Conservation (phyloP, 1,140 invertebrate genomes). For the Drosophila saltans region DNA sequence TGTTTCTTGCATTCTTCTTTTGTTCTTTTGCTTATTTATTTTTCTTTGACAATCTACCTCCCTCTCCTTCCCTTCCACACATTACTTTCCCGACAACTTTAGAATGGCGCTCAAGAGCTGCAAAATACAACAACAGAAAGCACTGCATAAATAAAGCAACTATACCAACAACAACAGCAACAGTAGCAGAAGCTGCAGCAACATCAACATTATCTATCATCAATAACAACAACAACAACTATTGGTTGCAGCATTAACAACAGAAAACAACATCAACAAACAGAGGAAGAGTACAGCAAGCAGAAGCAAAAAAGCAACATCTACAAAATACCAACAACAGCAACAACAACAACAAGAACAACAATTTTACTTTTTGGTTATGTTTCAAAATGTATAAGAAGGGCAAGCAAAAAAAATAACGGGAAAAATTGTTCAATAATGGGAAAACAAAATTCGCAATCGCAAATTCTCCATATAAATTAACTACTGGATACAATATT, state of each 20-base stretch:
- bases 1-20: constrained; percentile 15
- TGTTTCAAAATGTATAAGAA: constrained; percentile 3
- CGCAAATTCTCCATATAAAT: constrained; percentile 1
- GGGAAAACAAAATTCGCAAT: constrained; percentile 11
- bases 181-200: constrained; percentile 35
- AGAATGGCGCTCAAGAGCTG: constrained; percentile 82
- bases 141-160: constrained; percentile 72
- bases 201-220: constrained; percentile 35
- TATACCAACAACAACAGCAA: constrained; percentile 53
- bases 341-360: constrained; percentile 22
- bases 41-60: constrained; percentile 45
- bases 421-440: not conserved
- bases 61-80: constrained; percentile 13
- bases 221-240: constrained; percentile 24
- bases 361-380: constrained; percentile 38
- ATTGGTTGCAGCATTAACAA: constrained; percentile 2
- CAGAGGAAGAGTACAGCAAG: constrained; percentile 18
- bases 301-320: constrained; percentile 23
- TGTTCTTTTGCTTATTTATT: constrained; percentile 35
- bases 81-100: constrained; percentile 6
- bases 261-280: constrained; percentile 11
- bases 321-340: constrained; percentile 6
- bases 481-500: no score
- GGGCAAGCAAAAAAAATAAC: constrained; percentile 1
- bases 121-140: constrained; percentile 83